A percentile compares a stretch with the other conserved stretches of the same genome.
Evolutionary conservation across 2,113 vertebrate genomes (phyloP).

Genomic region (Butorides virescens): DNA sequence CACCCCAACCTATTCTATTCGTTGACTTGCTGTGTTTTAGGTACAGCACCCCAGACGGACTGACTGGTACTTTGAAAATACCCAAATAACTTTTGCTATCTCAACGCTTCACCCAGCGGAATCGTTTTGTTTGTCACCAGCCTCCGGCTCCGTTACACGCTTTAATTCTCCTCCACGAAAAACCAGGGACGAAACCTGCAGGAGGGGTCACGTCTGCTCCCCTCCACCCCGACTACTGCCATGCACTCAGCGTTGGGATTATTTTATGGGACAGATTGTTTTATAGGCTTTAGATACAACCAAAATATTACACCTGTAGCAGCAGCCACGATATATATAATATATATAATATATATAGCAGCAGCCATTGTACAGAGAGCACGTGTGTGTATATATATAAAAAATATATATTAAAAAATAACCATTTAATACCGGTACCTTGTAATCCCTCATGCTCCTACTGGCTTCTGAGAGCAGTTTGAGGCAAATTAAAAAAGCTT

Average conservation of each 20-base stretch:
- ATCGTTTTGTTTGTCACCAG: background rate
- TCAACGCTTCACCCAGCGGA: background rate
- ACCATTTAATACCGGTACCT: background rate
- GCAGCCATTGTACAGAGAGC: background rate
- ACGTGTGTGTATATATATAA: background rate
- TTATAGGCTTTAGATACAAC: background rate
- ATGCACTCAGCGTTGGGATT: too few species aligned
- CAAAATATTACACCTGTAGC: background rate
- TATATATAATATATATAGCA: background rate
- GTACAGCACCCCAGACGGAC: background rate
- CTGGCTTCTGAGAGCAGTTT: background rate
- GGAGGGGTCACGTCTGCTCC: background rate
- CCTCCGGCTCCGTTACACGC: background rate
- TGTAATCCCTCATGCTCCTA: background rate
- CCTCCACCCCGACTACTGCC: fast-evolving
- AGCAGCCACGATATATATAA: background rate
- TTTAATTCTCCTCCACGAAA: background rate
- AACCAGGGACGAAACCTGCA: background rate
- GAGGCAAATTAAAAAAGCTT: background rate
- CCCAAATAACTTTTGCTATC: background rate
- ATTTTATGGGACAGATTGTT: background rate
- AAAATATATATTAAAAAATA: too few species aligned
- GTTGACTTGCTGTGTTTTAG: background rate
- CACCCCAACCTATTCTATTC: too few species aligned
- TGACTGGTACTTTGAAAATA: background rate